Conservation (phyloP, 2,797 vertebrate genomes). For the Alosa sapidissima region DNA sequence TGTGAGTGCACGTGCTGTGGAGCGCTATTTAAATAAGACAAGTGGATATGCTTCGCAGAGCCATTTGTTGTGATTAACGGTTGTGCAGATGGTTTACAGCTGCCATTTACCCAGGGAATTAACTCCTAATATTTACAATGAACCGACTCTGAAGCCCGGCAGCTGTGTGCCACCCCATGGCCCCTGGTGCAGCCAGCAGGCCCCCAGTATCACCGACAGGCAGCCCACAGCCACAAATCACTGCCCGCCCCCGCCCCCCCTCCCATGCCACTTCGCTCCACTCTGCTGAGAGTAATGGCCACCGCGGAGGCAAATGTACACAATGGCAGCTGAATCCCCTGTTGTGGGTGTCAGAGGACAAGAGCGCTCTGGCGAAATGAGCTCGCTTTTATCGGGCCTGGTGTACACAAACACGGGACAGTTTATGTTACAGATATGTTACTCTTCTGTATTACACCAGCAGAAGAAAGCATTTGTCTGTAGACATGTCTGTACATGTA, state of each 20-base stretch:
- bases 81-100: constrained; percentile 77
- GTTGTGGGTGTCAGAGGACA: constrained; percentile 35
- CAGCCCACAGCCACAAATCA: constrained; percentile 51
- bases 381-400: not conserved
- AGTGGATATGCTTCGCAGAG: constrained; percentile 70
- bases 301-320: constrained; percentile 12
- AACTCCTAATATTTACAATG: constrained; percentile 82
- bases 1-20: constrained; percentile 51
- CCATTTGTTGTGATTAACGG: constrained; percentile 79
- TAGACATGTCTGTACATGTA: not conserved
- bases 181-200: constrained; percentile 44
- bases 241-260: not conserved
- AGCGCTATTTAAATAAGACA: constrained; percentile 74
- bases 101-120: constrained; percentile 80
- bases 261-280: not conserved
- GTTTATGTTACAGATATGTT: not conserved
- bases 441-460: not conserved
- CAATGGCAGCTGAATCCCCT: constrained; percentile 24
- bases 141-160: constrained; percentile 65
- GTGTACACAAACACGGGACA: not conserved
- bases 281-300: not conserved
- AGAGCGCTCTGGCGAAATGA: not conserved
- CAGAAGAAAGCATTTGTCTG: not conserved
- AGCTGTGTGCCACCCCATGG: constrained; percentile 50
- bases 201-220: constrained; percentile 39